phyloP scores from a whole-genome alignment of 2,888 invertebrate species.

The Homarus gammarus region DNA sequence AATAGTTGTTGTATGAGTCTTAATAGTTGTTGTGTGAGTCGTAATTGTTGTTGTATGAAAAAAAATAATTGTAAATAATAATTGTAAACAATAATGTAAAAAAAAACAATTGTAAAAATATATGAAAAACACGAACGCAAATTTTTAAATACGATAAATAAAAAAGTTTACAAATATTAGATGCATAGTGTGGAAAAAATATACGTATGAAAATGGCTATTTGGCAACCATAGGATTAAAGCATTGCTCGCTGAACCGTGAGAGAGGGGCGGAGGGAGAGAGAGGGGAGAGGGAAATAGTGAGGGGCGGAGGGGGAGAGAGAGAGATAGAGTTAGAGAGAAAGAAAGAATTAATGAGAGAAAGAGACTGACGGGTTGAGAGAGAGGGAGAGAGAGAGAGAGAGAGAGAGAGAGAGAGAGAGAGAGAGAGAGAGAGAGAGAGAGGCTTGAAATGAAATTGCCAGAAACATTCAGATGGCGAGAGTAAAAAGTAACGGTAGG shows the following conservation, averaged over 20 bases:
- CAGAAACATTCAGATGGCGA: too few relatives aligned
- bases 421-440: not conserved
- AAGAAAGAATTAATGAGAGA: too few relatives aligned
- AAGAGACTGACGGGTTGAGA: not conserved
- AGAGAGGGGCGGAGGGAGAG: not conserved
- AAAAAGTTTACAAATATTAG: not conserved
- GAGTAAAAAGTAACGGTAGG: not conserved
- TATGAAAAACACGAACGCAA: too few relatives aligned
- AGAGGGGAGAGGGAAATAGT: not conserved
- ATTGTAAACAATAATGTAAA: too few relatives aligned
- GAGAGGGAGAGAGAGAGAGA: not conserved
- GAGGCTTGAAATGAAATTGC: not conserved
- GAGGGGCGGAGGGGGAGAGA: not conserved
- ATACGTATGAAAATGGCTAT: constrained; percentile 30
- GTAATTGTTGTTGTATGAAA: too few relatives aligned
- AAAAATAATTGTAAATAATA: too few relatives aligned
- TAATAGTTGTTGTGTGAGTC: too few relatives aligned
- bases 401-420: not conserved
- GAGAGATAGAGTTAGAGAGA: not conserved
- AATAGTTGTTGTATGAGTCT: too few relatives aligned
- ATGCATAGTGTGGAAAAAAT: constrained; percentile 11
- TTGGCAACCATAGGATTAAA: constrained; percentile 29
- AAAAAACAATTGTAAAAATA: too few relatives aligned
- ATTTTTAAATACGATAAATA: not conserved
- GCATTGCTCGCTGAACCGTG: not conserved